Evolutionary conservation across 2,797 vertebrate species (phyloP).

Genomic region (Artibeus jamaicensis): DNA sequence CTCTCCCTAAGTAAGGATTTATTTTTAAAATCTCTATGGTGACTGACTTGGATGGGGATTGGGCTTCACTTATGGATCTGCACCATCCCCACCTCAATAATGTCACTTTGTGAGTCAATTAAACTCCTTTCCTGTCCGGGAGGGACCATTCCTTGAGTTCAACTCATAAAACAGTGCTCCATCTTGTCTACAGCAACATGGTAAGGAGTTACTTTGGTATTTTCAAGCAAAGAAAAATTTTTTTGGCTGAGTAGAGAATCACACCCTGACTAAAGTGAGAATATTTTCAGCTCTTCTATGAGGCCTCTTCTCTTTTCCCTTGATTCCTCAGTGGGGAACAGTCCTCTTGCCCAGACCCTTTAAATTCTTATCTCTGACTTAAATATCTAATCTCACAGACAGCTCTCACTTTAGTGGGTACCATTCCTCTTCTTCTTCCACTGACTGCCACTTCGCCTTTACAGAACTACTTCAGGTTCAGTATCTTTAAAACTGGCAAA

Average conservation of each 20-base stretch:
- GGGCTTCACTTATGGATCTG: background rate
- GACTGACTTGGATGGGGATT: background rate
- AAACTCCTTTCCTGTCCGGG: background rate
- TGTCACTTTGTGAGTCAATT: background rate
- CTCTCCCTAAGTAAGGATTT: background rate
- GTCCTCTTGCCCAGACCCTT: background rate
- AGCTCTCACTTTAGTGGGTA: background rate
- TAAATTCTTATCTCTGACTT: background rate
- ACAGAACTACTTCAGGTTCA: background rate
- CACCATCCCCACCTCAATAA: background rate
- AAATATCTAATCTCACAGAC: background rate
- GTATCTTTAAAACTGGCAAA: constrained; percentile 3
- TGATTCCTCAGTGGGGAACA: background rate
- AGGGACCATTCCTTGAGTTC: background rate
- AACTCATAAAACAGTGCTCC: background rate
- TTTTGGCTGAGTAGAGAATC: background rate
- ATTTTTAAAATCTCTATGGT: background rate
- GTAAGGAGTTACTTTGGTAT: background rate
- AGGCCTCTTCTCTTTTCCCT: background rate
- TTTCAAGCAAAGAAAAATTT: background rate
- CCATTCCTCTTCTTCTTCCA: background rate
- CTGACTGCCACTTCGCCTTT: background rate
- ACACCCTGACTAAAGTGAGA: background rate
- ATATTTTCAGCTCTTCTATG: background rate
- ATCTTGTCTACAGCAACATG: background rate